Conservation (phyloP, 2,888 invertebrate species). For the Perithous albicinctus region DNA sequence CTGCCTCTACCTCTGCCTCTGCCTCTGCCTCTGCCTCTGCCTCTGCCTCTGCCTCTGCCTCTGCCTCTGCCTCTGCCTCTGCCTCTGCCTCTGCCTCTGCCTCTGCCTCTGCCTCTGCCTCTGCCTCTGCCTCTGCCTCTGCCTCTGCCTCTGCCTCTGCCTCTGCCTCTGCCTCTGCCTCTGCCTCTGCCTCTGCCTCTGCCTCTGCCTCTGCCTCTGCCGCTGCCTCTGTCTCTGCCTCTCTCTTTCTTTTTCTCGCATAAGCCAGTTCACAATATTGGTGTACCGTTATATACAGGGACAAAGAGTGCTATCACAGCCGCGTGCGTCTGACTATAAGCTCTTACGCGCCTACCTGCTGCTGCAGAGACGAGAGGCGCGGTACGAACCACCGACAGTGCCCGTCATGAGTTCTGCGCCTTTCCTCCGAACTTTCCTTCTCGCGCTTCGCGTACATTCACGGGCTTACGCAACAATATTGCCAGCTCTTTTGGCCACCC, state of each 20-base stretch:
- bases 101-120: not conserved
- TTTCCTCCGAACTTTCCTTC: conserved; percentile 68
- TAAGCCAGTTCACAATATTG: not conserved
- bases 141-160: not conserved
- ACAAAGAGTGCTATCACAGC: conserved; percentile 41
- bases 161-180: not conserved
- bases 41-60: no score
- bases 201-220: conserved; percentile 2
- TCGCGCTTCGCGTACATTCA: conserved; percentile 39
- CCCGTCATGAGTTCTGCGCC: not conserved
- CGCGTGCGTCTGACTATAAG: conserved; percentile 17
- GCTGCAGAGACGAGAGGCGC: conserved; percentile 17
- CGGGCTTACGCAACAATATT: conserved; percentile 58
- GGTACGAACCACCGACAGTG: conserved; percentile 19
- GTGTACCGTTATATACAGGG: conserved; percentile 29
- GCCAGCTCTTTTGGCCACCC: conserved; percentile 62
- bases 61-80: no score
- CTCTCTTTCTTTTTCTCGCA: not conserved
- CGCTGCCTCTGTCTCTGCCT: not conserved
- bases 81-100: not conserved
- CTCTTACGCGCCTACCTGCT: conserved; percentile 28
- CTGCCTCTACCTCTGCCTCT: no score
- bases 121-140: not conserved
- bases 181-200: not conserved
- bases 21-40: no score